Percentiles rank a stretch among this genome's conserved stretches.
These are phyloP conservation scores for Dyspetes luteomarginatus DNA, from an alignment of 2,888 invertebrate genomes.

Conservation along the genomic window DNA sequence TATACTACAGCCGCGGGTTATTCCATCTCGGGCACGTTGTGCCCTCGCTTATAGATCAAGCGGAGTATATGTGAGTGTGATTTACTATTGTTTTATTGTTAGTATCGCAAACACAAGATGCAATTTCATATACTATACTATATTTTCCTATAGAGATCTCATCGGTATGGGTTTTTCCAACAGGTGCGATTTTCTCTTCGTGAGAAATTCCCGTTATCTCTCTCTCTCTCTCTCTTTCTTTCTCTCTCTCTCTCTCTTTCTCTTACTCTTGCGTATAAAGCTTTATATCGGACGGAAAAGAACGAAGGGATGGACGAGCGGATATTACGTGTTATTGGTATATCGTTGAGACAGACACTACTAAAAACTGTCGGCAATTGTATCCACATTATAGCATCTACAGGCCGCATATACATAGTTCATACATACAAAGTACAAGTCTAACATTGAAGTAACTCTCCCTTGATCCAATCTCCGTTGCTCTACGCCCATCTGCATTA, in stretches of 20 bases:
- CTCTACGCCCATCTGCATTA: constrained; percentile 27
- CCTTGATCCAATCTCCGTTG: constrained; percentile 31
- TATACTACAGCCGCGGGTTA: too few species aligned
- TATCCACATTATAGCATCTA: constrained; percentile 75
- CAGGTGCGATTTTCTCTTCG: constrained; percentile 18
- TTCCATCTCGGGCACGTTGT: too few species aligned
- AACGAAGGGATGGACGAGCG: constrained; percentile 15
- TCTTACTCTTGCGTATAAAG: constrained; percentile 31
- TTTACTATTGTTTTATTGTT: too few species aligned
- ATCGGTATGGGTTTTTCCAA: constrained; percentile 10
- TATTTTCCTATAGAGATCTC: constrained; percentile 28
- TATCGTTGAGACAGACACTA: constrained; percentile 41
- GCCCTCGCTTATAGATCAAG: too few species aligned
- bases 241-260: background rate
- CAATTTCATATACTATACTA: background rate
- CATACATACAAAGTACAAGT: constrained; percentile 55
- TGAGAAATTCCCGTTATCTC: constrained; percentile 11
- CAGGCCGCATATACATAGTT: constrained; percentile 54
- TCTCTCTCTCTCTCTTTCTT: background rate
- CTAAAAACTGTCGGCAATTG: constrained; percentile 77
- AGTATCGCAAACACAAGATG: too few species aligned
- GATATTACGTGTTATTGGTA: background rate
- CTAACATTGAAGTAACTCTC: constrained; percentile 15
- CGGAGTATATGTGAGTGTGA: too few species aligned
- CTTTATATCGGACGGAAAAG: background rate